These are phyloP conservation scores for Xanthia icteritia DNA, from an alignment of 2,888 invertebrate genomes.

Conservation along the genomic window DNA sequence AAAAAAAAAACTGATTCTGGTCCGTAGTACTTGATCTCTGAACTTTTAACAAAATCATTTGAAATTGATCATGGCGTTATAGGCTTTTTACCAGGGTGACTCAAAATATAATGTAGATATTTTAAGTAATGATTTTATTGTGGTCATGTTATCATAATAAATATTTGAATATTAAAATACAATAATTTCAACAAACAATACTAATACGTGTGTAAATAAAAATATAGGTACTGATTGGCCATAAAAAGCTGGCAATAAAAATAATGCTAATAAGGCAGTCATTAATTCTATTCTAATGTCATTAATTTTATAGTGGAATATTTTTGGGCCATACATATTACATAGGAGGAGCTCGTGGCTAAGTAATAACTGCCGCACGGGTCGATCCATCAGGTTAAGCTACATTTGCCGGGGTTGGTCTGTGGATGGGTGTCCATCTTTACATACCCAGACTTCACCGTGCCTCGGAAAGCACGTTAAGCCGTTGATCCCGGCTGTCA, in stretches of 20 bases:
- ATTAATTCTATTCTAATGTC: conserved; percentile 15
- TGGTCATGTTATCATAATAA: conserved; percentile 2
- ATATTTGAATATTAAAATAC: conserved; percentile 36
- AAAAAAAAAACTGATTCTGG: too few relatives aligned
- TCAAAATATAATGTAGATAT: conserved; percentile 1
- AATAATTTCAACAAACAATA: conserved; percentile 36
- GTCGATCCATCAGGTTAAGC: too few relatives aligned
- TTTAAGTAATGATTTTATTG: not conserved
- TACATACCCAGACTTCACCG: too few relatives aligned
- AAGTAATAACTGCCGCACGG: too few relatives aligned
- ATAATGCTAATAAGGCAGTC: conserved; percentile 5
- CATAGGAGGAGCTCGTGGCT: too few relatives aligned
- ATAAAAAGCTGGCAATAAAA: conserved; percentile 22
- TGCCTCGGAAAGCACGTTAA: too few relatives aligned
- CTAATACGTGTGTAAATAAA: conserved; percentile 33
- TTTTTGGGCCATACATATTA: not conserved
- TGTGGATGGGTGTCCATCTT: too few relatives aligned
- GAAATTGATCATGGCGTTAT: too few relatives aligned
- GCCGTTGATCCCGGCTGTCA: too few relatives aligned
- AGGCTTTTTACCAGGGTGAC: not conserved
- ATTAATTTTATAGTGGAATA: not conserved
- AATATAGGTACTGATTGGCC: conserved; percentile 10
- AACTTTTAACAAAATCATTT: too few relatives aligned
- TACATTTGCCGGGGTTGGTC: too few relatives aligned
- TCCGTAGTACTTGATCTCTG: too few relatives aligned